These are phyloP conservation scores for Myripristis murdjan DNA, from an alignment of 2,797 vertebrate species.

Conservation along the genomic window DNA sequence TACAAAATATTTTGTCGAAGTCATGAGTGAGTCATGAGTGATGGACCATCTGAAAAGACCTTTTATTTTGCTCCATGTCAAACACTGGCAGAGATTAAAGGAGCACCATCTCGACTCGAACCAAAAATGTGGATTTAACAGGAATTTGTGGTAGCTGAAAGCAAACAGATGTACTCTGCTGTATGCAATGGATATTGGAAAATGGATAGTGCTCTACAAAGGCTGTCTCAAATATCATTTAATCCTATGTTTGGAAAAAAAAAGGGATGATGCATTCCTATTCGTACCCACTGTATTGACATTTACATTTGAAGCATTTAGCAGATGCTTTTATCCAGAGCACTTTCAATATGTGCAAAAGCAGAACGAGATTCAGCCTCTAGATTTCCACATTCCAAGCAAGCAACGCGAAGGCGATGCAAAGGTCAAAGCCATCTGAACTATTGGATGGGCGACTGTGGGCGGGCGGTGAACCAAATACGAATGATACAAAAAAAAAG, in stretches of 20 bases:
- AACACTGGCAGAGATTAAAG: constrained; percentile 38
- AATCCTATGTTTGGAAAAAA: neutral
- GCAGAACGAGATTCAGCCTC: too few species aligned
- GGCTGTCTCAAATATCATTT: neutral
- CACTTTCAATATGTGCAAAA: too few species aligned
- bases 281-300: neutral
- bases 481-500: too few species aligned
- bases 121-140: constrained; percentile 41
- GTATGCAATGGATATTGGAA: constrained; percentile 30
- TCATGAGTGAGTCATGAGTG: neutral
- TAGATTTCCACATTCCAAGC: too few species aligned
- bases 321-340: too few species aligned
- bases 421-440: neutral
- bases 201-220: constrained; percentile 11
- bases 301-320: neutral
- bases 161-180: constrained; percentile 40
- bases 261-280: neutral
- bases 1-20: constrained; percentile 2
- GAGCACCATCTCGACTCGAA: constrained; percentile 2
- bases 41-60: neutral
- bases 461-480: too few species aligned
- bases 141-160: constrained; percentile 40
- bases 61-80: constrained; percentile 21
- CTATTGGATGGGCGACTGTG: too few species aligned
- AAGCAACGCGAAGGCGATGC: neutral